Evolutionary conservation across 1,140 invertebrate species (phyloP), one percentile per base, ranked within the genome.

Genomic region (Diuraphis noxia): DNA sequence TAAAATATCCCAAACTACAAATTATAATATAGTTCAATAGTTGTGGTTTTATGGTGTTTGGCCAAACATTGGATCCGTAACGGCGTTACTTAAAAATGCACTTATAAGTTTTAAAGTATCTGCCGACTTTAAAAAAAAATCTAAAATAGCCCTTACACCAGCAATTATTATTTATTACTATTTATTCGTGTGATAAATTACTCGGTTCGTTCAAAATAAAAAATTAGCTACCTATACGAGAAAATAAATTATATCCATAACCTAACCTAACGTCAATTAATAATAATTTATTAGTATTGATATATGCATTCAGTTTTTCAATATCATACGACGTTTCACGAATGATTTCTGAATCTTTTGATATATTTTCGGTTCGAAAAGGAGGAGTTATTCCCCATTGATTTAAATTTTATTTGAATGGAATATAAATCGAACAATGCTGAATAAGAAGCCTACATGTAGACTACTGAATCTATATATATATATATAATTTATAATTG

Each of bases 371-470:
- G 43, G 5, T 43, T 43, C 43, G 43, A 43, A 43, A 43, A 43
- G 43, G 5, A 43, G 43, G 43, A n/a, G n/a, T n/a, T n/a, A n/a
- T n/a, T n/a, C n/a, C n/a, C n/a, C n/a, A n/a, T n/a, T n/a, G n/a
- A n/a, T n/a, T n/a, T n/a, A n/a, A n/a, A n/a, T 72, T 72, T 0
- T 63, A n/a, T 84, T 41, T n/a, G 81, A 41, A 84, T n/a, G 81
- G 30, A 84, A 84, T 23, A 84, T 36, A 43, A 84, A 84, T 84
- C 30, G 81, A 43, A 84, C 81, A 84, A 84, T 41, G 81, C 13
- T 41, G 40, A 30, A 40, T n/a, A 81, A 21, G 36, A 81, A 81
- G 30, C 23, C 21, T 30, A 1, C 30, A 81, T 40, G n/a, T 40
- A 81, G 23, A 13, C 34, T 81, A 81, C 23, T 81, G 38, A 30